Evolutionary conservation across 1,140 invertebrate genomes (phyloP), one percentile per base, ranked within the genome.

Genomic region (Pectinophora gossypiella): DNA sequence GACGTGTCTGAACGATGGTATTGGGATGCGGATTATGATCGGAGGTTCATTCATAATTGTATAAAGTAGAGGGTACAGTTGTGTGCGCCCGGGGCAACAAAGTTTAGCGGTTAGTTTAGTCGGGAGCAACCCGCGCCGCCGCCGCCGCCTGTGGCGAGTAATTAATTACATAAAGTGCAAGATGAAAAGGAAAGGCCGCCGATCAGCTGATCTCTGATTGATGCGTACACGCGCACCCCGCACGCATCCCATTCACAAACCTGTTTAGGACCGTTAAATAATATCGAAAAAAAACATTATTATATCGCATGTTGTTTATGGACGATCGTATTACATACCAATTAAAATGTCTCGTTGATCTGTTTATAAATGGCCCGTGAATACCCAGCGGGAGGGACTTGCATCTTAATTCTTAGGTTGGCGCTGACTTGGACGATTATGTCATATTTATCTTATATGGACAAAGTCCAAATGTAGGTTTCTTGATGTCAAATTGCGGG

Each of bases 201-300:
- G 66, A 80, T 79, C 80, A 81, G 80, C 80, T 85, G 78, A 79
- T 84, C 63, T 61, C 56, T 62, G 71, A 70, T 71, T 68, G 71
- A 70, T 68, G 61, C 56, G 54, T 56, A 56, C 52, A 47, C 55
- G 16, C 49, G 50, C 63, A 63, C 56, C 53, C 67, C 56, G 57
- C 54, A 56, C 56, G 56, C 59, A 48, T 48, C 56, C 43, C 51
- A 59, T 60, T 61, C 61, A 51, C 20, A 44, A 72, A 74, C 70
- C 65, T 55, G 70, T 76, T 76, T 65, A 65, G 56, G 48, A 48
- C 72, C 56, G 64, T 69, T 75, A n/a, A n/a, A n/a, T n/a, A n/a
- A n/a, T n/a, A 73, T 61, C 59, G 53, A 50, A 53, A 64, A 66
- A 63, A 61, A 60, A 61, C n/a, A 50, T 50, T 49, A n/a, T 9